Percentiles rank a stretch among this genome's conserved stretches.
Conservation (phyloP, 2,113 vertebrate species). For the Miniopterus natalensis region DNA sequence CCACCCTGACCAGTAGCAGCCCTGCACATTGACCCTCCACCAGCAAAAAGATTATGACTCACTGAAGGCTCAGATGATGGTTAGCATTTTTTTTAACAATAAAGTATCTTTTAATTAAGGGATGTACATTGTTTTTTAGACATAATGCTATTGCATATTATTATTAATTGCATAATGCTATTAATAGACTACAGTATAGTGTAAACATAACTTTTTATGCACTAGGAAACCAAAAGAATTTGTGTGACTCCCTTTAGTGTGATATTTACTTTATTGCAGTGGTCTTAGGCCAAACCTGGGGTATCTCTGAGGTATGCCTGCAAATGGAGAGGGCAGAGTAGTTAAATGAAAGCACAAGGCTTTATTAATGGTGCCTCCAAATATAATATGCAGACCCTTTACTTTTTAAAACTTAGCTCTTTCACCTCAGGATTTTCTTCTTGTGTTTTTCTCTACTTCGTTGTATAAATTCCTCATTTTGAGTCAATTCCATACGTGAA, state of each 20-base stretch:
- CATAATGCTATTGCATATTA: not conserved
- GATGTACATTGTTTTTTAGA: not conserved
- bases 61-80: not conserved
- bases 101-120: not conserved
- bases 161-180: too few relatives aligned
- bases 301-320: not conserved
- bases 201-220: not conserved
- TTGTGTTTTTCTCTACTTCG: not conserved
- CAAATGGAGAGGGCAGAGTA: not conserved
- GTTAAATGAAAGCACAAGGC: not conserved
- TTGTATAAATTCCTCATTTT: not conserved
- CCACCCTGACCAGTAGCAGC: not conserved
- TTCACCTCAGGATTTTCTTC: not conserved
- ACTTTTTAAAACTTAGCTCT: not conserved
- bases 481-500: not conserved
- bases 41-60: not conserved
- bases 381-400: not conserved
- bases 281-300: not conserved
- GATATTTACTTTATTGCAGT: not conserved
- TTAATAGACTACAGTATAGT: not conserved
- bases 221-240: not conserved
- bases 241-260: not conserved
- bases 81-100: not conserved
- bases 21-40: not conserved
- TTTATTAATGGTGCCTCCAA: not conserved